These are phyloP conservation scores for Brachypteracias leptosomus DNA, from an alignment of 2,113 vertebrate species.

Conservation along the genomic window DNA sequence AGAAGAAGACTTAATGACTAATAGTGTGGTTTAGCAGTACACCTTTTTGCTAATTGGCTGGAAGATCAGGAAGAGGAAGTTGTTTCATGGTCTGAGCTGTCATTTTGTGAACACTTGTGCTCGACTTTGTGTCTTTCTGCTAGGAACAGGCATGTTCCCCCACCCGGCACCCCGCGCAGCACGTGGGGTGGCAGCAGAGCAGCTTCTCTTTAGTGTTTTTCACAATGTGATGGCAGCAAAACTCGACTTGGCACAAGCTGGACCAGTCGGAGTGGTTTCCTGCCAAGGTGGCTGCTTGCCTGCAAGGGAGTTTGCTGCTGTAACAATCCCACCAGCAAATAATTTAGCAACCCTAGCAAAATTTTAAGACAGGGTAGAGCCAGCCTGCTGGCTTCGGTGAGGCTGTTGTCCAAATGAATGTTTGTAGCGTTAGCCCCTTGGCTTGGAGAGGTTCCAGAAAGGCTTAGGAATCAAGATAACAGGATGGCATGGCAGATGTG, in stretches of 20 bases:
- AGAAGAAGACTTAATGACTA: background rate
- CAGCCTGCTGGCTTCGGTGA: background rate
- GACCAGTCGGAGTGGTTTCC: background rate
- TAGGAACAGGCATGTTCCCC: rapidly evolving
- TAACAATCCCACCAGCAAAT: background rate
- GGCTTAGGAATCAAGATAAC: background rate
- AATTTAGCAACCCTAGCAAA: rapidly evolving
- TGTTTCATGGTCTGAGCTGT: rapidly evolving
- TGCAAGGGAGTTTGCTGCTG: background rate
- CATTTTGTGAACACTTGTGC: background rate
- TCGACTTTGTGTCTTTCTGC: background rate
- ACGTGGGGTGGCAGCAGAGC: background rate
- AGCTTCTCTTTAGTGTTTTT: background rate
- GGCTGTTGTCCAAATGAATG: background rate
- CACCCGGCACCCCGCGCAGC: rapidly evolving
- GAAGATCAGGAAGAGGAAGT: background rate
- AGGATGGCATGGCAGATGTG: background rate
- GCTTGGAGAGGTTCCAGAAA: background rate
- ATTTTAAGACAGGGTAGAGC: background rate
- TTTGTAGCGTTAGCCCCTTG: background rate
- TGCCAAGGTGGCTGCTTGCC: background rate
- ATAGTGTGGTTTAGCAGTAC: background rate
- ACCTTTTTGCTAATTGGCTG: background rate
- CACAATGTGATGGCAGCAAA: background rate
- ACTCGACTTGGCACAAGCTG: rapidly evolving